phyloP scores from a whole-genome alignment of 1,140 invertebrate genomes.

The Mamestra configurata region DNA sequence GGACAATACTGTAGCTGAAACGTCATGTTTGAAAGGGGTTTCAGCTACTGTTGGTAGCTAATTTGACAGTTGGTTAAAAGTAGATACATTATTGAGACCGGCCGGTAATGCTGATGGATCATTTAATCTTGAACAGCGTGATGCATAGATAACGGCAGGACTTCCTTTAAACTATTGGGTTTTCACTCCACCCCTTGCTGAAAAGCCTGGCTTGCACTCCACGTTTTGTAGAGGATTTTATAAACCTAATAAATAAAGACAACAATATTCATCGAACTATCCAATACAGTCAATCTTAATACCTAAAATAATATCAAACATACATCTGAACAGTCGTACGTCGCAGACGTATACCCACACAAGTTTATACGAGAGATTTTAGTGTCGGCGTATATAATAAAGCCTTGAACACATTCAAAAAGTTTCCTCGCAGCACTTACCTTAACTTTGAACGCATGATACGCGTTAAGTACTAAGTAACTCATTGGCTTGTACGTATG shows the following conservation, averaged over 20 bases:
- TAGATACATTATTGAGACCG: too few relatives aligned
- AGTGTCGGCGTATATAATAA: slow-evolving; percentile 46
- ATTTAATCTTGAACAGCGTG: too few relatives aligned
- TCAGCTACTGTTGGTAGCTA: too few relatives aligned
- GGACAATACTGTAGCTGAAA: too few relatives aligned
- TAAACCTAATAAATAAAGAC: not conserved
- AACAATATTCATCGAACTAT: too few relatives aligned
- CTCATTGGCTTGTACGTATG: slow-evolving; percentile 45
- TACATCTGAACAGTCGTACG: slow-evolving; percentile 14
- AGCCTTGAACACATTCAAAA: slow-evolving; percentile 49
- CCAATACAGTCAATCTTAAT: not conserved
- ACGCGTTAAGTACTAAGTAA: slow-evolving; percentile 51
- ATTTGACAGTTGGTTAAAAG: too few relatives aligned
- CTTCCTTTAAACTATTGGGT: too few relatives aligned
- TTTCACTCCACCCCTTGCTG: too few relatives aligned
- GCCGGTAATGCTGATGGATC: too few relatives aligned
- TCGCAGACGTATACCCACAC: not conserved
- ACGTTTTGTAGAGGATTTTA: not conserved
- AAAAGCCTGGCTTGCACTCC: too few relatives aligned
- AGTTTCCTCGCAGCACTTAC: slow-evolving; percentile 48
- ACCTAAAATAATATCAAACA: slow-evolving; percentile 23
- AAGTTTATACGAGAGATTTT: slow-evolving; percentile 46
- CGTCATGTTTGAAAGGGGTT: too few relatives aligned
- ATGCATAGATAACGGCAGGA: too few relatives aligned
- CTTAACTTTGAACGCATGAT: slow-evolving; percentile 52